Percentiles rank a stretch among this genome's conserved stretches.
Conservation (phyloP, 2,888 invertebrate genomes). For the Callyntrura sp. region DNA sequence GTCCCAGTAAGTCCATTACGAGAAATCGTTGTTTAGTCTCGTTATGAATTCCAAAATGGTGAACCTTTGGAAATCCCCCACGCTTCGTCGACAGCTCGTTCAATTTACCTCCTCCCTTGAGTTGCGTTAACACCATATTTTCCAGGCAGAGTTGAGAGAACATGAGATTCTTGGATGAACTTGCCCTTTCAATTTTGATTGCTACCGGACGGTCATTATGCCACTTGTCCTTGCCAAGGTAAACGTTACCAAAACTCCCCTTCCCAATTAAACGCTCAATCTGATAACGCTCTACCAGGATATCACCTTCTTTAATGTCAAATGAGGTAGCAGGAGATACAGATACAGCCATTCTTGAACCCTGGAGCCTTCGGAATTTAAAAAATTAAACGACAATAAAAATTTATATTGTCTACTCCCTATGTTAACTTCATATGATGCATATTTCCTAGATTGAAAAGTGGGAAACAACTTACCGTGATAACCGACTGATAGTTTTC, state of each 20-base stretch:
- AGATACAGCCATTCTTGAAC: neutral
- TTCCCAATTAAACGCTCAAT: neutral
- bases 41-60: neutral
- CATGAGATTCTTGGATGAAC: neutral
- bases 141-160: neutral
- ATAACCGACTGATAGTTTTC: too few relatives aligned
- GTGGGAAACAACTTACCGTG: neutral
- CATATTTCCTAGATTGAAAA: too few relatives aligned
- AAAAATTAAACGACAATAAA: too few relatives aligned
- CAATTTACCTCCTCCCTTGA: neutral
- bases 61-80: neutral
- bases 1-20: slow-evolving; percentile 39
- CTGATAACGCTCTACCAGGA: neutral
- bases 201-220: neutral
- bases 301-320: neutral
- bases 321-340: too few relatives aligned
- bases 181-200: neutral
- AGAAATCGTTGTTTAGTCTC: neutral
- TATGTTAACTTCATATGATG: too few relatives aligned
- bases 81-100: neutral
- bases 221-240: neutral
- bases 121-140: neutral
- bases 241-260: slow-evolving; percentile 7
- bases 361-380: too few relatives aligned
- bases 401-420: too few relatives aligned